Evolutionary conservation across 1,140 invertebrate genomes (phyloP).

Genomic region (Agrilus planipennis): DNA sequence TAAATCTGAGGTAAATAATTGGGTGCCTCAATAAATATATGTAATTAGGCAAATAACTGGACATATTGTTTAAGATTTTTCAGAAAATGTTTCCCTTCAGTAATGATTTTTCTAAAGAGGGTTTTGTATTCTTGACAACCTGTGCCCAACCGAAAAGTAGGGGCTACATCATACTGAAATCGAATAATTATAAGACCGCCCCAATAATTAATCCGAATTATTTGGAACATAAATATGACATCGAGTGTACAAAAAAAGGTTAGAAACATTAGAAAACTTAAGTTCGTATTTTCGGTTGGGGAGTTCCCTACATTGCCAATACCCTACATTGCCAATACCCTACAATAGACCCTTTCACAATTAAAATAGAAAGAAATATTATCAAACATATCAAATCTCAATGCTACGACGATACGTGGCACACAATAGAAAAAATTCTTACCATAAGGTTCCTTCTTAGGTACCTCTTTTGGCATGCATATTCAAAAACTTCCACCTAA

Average conservation of each 20-base stretch:
- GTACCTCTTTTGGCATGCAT: too few relatives aligned
- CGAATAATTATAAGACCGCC: constrained; percentile 45
- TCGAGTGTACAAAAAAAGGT: background rate
- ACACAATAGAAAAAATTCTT: too few relatives aligned
- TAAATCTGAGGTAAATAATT: background rate
- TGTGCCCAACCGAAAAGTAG: constrained; percentile 55
- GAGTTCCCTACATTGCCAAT: too few relatives aligned
- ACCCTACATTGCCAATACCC: too few relatives aligned
- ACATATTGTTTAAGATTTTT: background rate
- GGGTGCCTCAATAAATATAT: background rate
- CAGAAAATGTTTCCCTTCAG: background rate
- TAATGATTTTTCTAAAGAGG: constrained; percentile 36
- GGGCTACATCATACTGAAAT: constrained; percentile 45
- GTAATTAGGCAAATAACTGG: too few relatives aligned
- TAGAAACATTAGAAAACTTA: background rate
- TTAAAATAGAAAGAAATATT: too few relatives aligned
- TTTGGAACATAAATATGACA: background rate
- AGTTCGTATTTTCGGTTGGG: background rate
- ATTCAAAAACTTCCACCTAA: too few relatives aligned
- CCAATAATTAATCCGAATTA: constrained; percentile 11
- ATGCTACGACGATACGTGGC: too few relatives aligned
- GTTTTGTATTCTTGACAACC: constrained; percentile 51
- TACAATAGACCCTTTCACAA: too few relatives aligned
- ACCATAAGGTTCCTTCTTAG: too few relatives aligned
- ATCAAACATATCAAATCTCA: too few relatives aligned